These are phyloP conservation scores for Pyrgilauda ruficollis DNA, from an alignment of 2,113 vertebrate species.

Conservation along the genomic window DNA sequence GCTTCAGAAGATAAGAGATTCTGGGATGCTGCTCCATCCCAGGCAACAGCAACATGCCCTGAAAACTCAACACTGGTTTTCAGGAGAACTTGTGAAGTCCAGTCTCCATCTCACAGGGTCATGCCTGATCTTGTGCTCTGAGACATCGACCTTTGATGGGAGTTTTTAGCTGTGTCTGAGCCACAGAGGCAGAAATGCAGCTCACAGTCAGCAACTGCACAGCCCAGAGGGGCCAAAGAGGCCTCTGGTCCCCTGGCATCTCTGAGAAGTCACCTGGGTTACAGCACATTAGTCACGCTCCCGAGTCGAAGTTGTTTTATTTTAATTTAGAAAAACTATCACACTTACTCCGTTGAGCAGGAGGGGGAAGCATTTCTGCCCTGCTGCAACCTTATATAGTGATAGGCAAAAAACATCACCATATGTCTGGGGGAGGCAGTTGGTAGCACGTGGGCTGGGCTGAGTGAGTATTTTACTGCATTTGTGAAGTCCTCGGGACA, in stretches of 20 bases:
- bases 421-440: slow-evolving; percentile 74
- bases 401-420: slow-evolving; percentile 54
- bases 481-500: slow-evolving; percentile 47
- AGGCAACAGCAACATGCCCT: rapidly evolving
- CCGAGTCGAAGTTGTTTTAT: slow-evolving; percentile 40
- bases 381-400: slow-evolving; percentile 49
- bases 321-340: slow-evolving; percentile 70
- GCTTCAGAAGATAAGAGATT: not conserved
- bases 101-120: not conserved
- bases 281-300: slow-evolving; percentile 60
- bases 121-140: rapidly evolving
- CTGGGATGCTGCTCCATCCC: not conserved
- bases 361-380: slow-evolving; percentile 53
- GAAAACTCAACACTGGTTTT: not conserved
- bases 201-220: not conserved
- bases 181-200: not conserved
- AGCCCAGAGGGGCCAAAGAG: not conserved
- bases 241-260: rapidly evolving
- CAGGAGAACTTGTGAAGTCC: not conserved
- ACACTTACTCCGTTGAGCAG: slow-evolving; percentile 53
- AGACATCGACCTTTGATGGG: not conserved
- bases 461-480: slow-evolving; percentile 41
- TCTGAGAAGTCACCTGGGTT: not conserved
- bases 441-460: slow-evolving; percentile 54
- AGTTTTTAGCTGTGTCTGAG: not conserved